Evolutionary conservation across 2,113 vertebrate genomes (phyloP).

Genomic region (Sinocyclocheilus grahami): DNA sequence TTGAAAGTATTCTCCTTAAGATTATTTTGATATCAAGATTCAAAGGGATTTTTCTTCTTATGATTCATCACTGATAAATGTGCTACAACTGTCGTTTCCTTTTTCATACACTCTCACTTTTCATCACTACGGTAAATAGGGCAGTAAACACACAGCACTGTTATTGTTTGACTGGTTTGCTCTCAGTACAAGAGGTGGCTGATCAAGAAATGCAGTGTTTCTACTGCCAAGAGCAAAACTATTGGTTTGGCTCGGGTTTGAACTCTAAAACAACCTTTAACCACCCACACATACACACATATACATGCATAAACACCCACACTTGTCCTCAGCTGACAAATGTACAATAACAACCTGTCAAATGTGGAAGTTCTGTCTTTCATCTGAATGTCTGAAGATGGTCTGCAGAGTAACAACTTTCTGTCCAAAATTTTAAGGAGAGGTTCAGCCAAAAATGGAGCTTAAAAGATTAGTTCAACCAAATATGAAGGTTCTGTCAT

Average conservation of each 20-base stretch:
- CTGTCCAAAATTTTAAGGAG: background rate
- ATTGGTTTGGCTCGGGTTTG: conserved; percentile 43
- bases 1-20: background rate
- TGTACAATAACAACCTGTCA: conserved; percentile 59
- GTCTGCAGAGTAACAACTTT: conserved; percentile 15
- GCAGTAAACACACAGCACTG: conserved; percentile 29
- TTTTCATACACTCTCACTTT: background rate
- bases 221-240: conserved; percentile 48
- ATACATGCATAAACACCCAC: conserved; percentile 21
- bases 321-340: conserved; percentile 48
- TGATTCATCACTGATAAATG: background rate
- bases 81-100: background rate
- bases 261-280: conserved; percentile 50
- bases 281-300: conserved; percentile 17
- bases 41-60: background rate
- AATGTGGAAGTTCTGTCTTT: conserved; percentile 38
- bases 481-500: background rate
- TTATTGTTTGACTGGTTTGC: conserved; percentile 43
- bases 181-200: conserved; percentile 35
- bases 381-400: conserved; percentile 25
- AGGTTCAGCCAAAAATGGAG: background rate
- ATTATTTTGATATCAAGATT: background rate
- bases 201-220: conserved; percentile 40
- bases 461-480: background rate
- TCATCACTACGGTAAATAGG: background rate